Conservation (phyloP, 2,113 vertebrate species). For the Nyctibius bracteatus region DNA sequence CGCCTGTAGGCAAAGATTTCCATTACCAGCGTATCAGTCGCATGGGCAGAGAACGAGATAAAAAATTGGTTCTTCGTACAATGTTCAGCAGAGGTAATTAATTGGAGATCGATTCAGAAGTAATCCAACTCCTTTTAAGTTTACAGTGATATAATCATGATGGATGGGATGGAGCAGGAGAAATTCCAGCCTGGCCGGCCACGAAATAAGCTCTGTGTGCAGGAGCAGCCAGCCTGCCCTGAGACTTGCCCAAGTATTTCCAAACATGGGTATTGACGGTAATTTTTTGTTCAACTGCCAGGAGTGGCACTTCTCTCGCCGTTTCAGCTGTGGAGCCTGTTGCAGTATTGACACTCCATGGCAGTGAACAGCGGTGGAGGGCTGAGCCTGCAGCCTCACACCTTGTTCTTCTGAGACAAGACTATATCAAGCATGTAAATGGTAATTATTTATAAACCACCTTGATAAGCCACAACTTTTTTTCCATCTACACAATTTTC, state of each 20-base stretch:
- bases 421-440: background rate
- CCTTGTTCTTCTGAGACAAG: background rate
- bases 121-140: background rate
- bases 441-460: background rate
- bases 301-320: background rate
- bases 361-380: fast-evolving
- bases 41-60: background rate
- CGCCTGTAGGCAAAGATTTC: background rate
- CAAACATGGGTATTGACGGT: background rate
- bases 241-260: background rate
- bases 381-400: background rate
- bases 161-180: background rate
- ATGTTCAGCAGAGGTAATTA: background rate
- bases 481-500: background rate
- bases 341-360: fast-evolving
- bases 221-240: background rate
- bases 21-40: background rate
- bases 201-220: background rate
- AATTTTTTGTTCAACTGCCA: background rate
- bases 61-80: background rate
- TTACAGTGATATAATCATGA: background rate
- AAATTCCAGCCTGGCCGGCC: background rate
- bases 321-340: background rate
- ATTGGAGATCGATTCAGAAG: slow-evolving; percentile 38
- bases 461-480: background rate